phyloP scores from a whole-genome alignment of 1,140 invertebrate species.

The Chelonus insularis region DNA sequence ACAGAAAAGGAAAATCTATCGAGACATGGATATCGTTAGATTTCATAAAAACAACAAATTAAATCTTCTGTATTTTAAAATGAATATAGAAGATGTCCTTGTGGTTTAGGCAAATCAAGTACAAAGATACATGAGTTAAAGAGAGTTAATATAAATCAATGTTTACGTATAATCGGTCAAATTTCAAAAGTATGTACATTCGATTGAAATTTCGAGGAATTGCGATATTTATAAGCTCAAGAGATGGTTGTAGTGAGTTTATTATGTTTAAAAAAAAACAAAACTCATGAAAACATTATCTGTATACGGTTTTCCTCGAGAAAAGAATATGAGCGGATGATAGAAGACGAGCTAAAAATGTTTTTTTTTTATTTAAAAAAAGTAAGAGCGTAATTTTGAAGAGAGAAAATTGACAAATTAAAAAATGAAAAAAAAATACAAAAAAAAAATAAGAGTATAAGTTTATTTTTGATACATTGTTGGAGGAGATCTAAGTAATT shows the following conservation, averaged over 20 bases:
- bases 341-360: conserved; percentile 15
- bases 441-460: conserved; percentile 44
- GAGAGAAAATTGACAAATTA: conserved; percentile 17
- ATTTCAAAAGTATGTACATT: conserved; percentile 26
- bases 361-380: conserved; percentile 13
- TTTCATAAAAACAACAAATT: too few relatives aligned
- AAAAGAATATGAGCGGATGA: conserved; percentile 19
- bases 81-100: too few relatives aligned
- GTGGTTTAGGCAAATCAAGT: conserved; percentile 41
- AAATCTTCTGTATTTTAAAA: conserved; percentile 21
- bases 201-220: not conserved
- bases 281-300: not conserved
- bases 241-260: too few relatives aligned
- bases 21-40: too few relatives aligned
- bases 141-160: conserved; percentile 28
- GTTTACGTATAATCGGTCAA: conserved; percentile 23
- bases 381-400: conserved; percentile 9
- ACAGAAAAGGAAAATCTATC: too few relatives aligned
- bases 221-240: not conserved
- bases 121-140: conserved; percentile 27
- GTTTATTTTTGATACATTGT: conserved; percentile 62
- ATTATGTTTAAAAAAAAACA: too few relatives aligned
- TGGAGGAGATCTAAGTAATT: conserved; percentile 50
- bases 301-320: conserved; percentile 1
- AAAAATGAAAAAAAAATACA: conserved; percentile 33